Percentiles rank a stretch among this genome's conserved stretches.
phyloP scores from a whole-genome alignment of 2,113 vertebrate species.

The Salvelinus alpinus region DNA sequence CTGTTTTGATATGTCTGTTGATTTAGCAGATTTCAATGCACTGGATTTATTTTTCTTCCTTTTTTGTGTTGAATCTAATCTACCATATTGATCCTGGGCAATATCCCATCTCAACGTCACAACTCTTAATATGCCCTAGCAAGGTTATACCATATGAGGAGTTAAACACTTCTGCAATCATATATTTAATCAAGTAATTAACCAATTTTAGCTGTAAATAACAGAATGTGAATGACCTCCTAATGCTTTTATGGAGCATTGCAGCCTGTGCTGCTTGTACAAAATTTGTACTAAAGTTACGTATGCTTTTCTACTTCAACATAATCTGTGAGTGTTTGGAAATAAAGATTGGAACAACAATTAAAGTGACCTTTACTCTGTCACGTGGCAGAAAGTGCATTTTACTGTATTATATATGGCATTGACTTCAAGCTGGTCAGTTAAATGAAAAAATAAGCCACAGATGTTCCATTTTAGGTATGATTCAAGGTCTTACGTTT shows the following conservation, averaged over 20 bases:
- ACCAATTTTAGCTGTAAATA: too few relatives aligned
- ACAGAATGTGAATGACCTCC: too few relatives aligned
- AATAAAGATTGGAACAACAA: not conserved
- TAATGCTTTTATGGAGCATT: too few relatives aligned
- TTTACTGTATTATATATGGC: not conserved
- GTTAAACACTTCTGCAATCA: not conserved
- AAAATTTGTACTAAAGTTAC: not conserved
- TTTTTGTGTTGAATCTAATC: not conserved
- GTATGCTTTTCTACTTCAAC: not conserved
- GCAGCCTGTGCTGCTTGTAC: not conserved
- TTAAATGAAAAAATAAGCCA: not conserved
- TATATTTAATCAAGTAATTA: too few relatives aligned
- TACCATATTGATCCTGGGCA: too few relatives aligned
- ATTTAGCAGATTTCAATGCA: slow-evolving; percentile 5
- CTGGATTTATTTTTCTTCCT: not conserved
- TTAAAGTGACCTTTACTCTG: not conserved
- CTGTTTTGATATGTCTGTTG: not conserved
- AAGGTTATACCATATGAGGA: not conserved
- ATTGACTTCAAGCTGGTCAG: not conserved
- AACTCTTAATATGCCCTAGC: not conserved
- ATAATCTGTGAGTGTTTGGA: not conserved
- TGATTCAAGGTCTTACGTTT: slow-evolving; percentile 7
- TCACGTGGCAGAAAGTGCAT: not conserved
- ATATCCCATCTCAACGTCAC: not conserved
- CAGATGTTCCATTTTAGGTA: not conserved